Evolutionary conservation across 2,113 vertebrate species (phyloP).

Genomic region (Balaenoptera acutorostrata): DNA sequence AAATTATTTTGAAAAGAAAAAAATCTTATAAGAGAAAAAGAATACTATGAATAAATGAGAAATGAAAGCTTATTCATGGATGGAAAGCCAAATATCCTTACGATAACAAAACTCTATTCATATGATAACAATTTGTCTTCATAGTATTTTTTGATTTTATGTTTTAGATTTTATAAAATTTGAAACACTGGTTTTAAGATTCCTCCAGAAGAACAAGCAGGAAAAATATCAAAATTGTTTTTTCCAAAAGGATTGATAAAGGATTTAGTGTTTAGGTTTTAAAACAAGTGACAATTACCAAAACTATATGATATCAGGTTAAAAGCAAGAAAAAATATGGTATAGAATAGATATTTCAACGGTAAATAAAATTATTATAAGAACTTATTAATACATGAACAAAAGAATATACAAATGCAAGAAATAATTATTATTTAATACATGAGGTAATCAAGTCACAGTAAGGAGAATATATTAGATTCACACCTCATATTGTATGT

Average conservation of each 20-base stretch:
- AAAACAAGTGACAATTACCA: not conserved
- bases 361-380: not conserved
- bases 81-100: not conserved
- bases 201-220: not conserved
- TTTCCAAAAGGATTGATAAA: not conserved
- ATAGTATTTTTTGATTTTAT: not conserved
- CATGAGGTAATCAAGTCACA: not conserved
- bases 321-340: not conserved
- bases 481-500: not conserved
- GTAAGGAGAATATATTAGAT: not conserved
- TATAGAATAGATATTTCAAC: not conserved
- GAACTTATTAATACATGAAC: not conserved
- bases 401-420: not conserved
- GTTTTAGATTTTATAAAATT: not conserved
- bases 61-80: not conserved
- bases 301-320: not conserved
- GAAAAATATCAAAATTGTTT: not conserved
- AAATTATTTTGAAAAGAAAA: not conserved
- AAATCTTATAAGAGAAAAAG: not conserved
- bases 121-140: not conserved
- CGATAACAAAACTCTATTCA: not conserved
- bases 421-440: not conserved
- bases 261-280: not conserved
- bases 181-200: conserved; percentile 1
- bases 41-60: not conserved